phyloP scores from a whole-genome alignment of 2,113 vertebrate species.

The rabbit (Oryctolagus cuniculus) region DNA sequence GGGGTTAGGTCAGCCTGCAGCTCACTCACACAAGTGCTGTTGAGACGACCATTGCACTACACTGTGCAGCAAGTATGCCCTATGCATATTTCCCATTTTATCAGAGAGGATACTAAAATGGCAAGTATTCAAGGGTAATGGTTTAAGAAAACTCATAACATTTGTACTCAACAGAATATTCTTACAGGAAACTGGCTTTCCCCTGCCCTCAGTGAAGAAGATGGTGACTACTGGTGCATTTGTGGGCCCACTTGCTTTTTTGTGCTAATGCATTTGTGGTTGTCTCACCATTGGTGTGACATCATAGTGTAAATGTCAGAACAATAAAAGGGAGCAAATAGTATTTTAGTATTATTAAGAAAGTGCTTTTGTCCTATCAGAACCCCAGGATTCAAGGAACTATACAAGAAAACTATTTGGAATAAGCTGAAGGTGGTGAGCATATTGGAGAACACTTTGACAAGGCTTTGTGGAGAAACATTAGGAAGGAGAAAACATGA shows the following conservation, averaged over 20 bases:
- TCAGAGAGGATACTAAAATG: not conserved
- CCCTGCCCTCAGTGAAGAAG: not conserved
- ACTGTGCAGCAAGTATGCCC: not conserved
- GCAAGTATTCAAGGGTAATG: not conserved
- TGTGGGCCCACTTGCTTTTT: not conserved
- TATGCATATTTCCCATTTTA: not conserved
- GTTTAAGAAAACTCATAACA: not conserved
- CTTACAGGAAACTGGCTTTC: not conserved
- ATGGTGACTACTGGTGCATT: not conserved
- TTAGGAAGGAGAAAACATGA: not conserved
- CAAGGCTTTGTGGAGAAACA: conserved; percentile 18
- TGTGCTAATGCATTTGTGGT: not conserved
- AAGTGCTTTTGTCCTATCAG: conserved; percentile 37
- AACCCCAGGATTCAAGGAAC: not conserved
- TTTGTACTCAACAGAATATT: not conserved
- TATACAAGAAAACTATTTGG: not conserved
- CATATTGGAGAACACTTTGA: not conserved
- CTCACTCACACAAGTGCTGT: not conserved
- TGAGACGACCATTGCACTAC: not conserved
- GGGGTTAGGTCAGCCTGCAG: not conserved
- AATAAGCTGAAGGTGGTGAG: not conserved
- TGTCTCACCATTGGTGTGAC: not conserved
- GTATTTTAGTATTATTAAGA: not conserved
- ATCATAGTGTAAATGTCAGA: not conserved
- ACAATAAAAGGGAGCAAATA: not conserved